Percentiles rank a stretch among this genome's conserved stretches.
Evolutionary conservation across 2,797 vertebrate species (phyloP).

Genomic region (Lithobates sylvaticus): DNA sequence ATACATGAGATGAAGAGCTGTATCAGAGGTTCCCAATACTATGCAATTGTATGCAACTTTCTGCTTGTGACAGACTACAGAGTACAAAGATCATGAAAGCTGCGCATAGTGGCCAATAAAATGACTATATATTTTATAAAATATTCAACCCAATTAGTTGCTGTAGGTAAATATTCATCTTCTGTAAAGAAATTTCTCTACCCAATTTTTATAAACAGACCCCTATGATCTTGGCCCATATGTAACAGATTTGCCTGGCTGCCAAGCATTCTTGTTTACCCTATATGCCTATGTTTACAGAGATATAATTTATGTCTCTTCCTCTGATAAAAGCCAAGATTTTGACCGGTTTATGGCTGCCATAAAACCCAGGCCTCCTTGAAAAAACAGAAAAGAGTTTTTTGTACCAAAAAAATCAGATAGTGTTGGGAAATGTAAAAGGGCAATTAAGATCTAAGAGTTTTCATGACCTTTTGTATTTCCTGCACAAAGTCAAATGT

Average conservation of each 20-base stretch:
- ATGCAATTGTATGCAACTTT: too few relatives aligned
- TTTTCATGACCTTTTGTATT: neutral
- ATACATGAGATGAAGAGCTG: too few relatives aligned
- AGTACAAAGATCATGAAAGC: too few relatives aligned
- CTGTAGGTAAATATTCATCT: neutral
- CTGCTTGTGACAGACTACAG: too few relatives aligned
- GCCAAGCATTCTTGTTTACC: neutral
- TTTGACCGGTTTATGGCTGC: slow-evolving; percentile 9
- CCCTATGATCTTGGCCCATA: neutral
- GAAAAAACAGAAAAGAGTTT: slow-evolving; percentile 1
- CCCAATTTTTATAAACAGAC: neutral
- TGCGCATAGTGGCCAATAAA: neutral
- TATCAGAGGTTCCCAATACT: neutral
- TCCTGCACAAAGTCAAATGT: neutral
- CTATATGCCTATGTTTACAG: slow-evolving; percentile 1
- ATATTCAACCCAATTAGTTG: neutral
- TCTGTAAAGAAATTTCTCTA: neutral
- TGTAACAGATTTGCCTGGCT: neutral
- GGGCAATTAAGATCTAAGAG: neutral
- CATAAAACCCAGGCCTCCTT: slow-evolving; percentile 26
- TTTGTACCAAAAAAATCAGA: slow-evolving; percentile 1
- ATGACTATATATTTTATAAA: too few relatives aligned
- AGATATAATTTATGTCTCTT: slow-evolving; percentile 28
- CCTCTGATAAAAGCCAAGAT: slow-evolving; percentile 18
- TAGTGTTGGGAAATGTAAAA: neutral